These are phyloP conservation scores for Tangara arthus DNA, from an alignment of 2,797 vertebrate species.

Conservation along the genomic window DNA sequence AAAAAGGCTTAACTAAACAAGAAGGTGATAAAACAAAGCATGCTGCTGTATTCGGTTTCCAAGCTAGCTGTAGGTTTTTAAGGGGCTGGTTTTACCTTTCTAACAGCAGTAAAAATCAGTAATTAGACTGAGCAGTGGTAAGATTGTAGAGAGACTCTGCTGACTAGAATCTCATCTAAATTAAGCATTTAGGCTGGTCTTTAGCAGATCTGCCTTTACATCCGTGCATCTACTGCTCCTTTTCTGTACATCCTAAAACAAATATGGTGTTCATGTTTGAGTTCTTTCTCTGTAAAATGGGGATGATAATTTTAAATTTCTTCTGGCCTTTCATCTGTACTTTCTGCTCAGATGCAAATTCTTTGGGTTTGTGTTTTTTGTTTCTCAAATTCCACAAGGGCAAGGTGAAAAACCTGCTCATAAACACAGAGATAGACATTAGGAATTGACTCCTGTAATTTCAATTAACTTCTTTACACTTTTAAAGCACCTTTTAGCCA, in stretches of 20 bases:
- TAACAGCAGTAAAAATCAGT: not conserved
- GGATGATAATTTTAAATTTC: not conserved
- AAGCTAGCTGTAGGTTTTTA: not conserved
- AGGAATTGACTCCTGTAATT: not conserved
- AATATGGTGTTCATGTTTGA: not conserved
- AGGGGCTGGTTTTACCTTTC: not conserved
- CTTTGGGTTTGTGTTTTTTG: not conserved
- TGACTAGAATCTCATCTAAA: not conserved
- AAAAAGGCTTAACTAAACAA: not conserved
- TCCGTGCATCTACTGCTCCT: not conserved
- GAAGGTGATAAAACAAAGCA: conserved; percentile 4
- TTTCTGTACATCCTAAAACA: not conserved
- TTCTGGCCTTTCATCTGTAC: not conserved
- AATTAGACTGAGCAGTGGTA: not conserved
- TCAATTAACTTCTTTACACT: conserved; percentile 20
- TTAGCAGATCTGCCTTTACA: not conserved
- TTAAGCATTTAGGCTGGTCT: not conserved
- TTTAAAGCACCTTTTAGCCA: not conserved
- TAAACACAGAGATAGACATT: conserved; percentile 37
- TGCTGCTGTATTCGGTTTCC: not conserved
- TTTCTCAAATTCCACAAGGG: not conserved
- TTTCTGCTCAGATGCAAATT: not conserved
- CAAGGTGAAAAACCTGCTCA: not conserved
- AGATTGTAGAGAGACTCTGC: not conserved
- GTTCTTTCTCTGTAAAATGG: not conserved